Percentiles rank a stretch among this genome's conserved stretches.
These are phyloP conservation scores for Thermophis baileyi DNA, from an alignment of 2,113 vertebrate species.

Conservation along the genomic window DNA sequence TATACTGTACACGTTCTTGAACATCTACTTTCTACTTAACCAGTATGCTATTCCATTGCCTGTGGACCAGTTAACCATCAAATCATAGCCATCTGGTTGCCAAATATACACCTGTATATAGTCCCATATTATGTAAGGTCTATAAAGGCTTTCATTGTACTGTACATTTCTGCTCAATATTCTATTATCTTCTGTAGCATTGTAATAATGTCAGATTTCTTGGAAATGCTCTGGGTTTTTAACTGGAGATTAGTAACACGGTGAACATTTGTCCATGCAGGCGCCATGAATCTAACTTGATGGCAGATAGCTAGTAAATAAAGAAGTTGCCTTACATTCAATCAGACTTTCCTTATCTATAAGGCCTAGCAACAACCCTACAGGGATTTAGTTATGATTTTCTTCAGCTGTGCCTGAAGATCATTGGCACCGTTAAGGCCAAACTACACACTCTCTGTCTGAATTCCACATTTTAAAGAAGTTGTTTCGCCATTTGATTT, in stretches of 20 bases:
- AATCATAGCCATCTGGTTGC: background rate
- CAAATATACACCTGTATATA: background rate
- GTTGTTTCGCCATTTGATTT: background rate
- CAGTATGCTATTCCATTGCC: background rate
- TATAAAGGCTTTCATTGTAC: background rate
- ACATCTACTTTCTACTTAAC: background rate
- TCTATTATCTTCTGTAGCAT: background rate
- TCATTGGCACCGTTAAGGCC: background rate
- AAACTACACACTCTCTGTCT: background rate
- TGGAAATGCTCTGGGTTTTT: background rate
- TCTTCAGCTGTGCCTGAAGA: background rate
- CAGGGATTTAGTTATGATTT: background rate
- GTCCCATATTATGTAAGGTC: background rate
- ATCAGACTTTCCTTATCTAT: background rate
- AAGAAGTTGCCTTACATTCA: background rate
- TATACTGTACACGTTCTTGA: background rate
- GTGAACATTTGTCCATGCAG: background rate
- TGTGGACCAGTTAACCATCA: background rate
- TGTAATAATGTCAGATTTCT: background rate
- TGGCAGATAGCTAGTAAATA: background rate
- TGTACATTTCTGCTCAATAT: background rate
- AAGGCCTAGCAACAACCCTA: background rate
- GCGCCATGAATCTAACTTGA: background rate
- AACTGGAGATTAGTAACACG: background rate
- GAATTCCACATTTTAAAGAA: background rate